Evolutionary conservation across 2,797 vertebrate species (phyloP), one percentile per base, ranked within the genome.

Genomic region (Mus caroli): DNA sequence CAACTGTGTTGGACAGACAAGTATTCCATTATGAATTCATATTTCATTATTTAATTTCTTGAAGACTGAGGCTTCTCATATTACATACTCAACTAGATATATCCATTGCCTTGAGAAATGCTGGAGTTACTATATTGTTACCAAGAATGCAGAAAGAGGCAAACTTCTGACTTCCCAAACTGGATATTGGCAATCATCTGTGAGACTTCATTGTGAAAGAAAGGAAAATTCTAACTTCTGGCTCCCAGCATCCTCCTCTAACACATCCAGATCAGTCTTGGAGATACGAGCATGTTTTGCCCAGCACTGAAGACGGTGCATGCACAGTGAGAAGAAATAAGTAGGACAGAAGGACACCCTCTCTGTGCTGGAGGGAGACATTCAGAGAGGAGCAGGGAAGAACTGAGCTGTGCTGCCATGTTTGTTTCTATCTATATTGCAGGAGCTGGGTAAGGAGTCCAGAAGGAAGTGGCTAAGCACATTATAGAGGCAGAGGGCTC

Each of bases 31-130:
- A 92, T 86, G 34, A 78, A 46, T 62, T 7, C 4, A 22, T 56
- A 62, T 92, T 90, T 90, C 50, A 62, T 83, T 90, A 77, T 85
- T 56, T 91, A 78, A 71, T 56, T 73, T n/a, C 26, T 92, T 31
- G 12, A 34, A 89, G 54, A 56, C 40, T 13, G 6, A 77, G 19
- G 50, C 56, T 91, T 28, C 60, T 67, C 13, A 71, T 34, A 88
- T 69, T 9, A n/a, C 20, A 56, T 37, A 88, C 80, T 76, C 15
- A 56, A 71, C 43, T 50, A 73, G n/a, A 77, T 40, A 50, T 12
- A 83, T 26, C 58, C 26, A 88, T 50, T 64, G 12, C 20, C 56
- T 71, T 24, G 75, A 77, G n/a, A 79, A 86, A 75, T 76, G 40
- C 64, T 67, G 56, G 31, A 88, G 91, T 85, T 67, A 73, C 37